phyloP scores from a whole-genome alignment of 2,888 invertebrate species.

The Heteromurus nitidus region DNA sequence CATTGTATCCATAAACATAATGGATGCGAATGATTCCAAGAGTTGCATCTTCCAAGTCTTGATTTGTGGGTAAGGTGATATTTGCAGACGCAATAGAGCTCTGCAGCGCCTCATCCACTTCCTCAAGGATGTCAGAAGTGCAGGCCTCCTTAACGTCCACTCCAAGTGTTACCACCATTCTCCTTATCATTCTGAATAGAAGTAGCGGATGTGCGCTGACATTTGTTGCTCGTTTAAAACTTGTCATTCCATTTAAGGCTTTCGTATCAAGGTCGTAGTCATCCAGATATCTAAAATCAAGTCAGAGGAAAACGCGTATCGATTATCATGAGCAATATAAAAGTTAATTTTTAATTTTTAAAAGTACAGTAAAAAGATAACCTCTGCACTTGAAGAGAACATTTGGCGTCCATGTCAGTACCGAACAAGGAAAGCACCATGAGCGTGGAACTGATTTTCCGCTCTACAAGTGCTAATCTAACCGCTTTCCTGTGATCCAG shows the following conservation, averaged over 20 bases:
- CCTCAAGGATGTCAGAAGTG: background rate
- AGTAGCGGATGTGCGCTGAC: constrained; percentile 21
- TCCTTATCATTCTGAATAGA: constrained; percentile 17
- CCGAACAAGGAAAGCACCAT: background rate
- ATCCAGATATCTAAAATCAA: constrained; percentile 2
- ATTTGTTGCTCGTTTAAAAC: background rate
- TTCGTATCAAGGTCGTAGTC: constrained; percentile 14
- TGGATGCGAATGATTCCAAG: constrained; percentile 19
- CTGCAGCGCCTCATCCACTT: background rate
- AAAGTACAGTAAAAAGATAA: too few relatives aligned
- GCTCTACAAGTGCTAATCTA: constrained; percentile 11
- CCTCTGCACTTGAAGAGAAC: background rate
- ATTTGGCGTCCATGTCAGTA: background rate
- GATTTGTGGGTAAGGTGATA: background rate
- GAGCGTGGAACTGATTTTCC: constrained; percentile 5
- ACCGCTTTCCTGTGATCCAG: constrained; percentile 6
- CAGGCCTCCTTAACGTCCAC: background rate
- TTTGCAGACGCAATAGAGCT: background rate
- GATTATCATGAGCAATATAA: too few relatives aligned
- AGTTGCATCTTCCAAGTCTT: constrained; percentile 19
- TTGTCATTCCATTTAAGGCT: background rate
- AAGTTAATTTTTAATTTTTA: too few relatives aligned
- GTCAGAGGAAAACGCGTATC: background rate
- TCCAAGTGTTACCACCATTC: background rate
- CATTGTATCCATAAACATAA: constrained; percentile 24